Evolutionary conservation across 2,797 vertebrate species (phyloP).

Genomic region (Cynodonichthys magdalenae): DNA sequence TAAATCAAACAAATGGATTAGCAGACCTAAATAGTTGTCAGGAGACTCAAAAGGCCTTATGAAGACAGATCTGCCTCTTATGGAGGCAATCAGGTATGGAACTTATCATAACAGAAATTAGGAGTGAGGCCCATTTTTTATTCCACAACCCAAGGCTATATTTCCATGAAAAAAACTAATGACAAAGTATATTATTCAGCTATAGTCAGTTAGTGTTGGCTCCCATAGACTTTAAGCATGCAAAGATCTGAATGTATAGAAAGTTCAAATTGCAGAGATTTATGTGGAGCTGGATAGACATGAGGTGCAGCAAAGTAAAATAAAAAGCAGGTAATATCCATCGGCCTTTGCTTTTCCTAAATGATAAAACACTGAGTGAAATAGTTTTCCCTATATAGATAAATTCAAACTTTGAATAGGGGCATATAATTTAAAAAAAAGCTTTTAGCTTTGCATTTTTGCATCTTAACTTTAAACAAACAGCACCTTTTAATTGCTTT

Average conservation of each 20-base stretch:
- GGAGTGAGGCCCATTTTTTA: conserved; percentile 79
- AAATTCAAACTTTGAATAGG: too few relatives aligned
- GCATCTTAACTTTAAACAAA: too few relatives aligned
- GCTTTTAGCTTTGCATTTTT: too few relatives aligned
- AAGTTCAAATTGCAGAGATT: conserved; percentile 69
- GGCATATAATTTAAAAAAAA: too few relatives aligned
- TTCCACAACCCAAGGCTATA: conserved; percentile 76
- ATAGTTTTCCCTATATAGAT: too few relatives aligned
- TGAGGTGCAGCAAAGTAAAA: conserved; percentile 66
- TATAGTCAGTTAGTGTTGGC: conserved; percentile 73
- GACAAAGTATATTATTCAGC: conserved; percentile 79
- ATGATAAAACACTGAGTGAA: too few relatives aligned
- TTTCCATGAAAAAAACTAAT: conserved; percentile 84
- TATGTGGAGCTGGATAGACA: conserved; percentile 73
- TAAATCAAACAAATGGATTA: conserved; percentile 83
- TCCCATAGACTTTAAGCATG: conserved; percentile 66
- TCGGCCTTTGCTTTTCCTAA: too few relatives aligned
- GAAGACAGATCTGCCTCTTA: conserved; percentile 80
- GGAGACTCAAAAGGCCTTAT: conserved; percentile 73
- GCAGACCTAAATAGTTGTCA: conserved; percentile 79
- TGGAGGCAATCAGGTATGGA: conserved; percentile 82
- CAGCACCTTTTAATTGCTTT: too few relatives aligned
- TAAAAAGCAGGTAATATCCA: conserved; percentile 56
- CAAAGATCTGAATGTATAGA: conserved; percentile 42
- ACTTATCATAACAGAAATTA: conserved; percentile 86